Conservation (phyloP, 2,888 invertebrate genomes). For the Clusia tigrina region DNA sequence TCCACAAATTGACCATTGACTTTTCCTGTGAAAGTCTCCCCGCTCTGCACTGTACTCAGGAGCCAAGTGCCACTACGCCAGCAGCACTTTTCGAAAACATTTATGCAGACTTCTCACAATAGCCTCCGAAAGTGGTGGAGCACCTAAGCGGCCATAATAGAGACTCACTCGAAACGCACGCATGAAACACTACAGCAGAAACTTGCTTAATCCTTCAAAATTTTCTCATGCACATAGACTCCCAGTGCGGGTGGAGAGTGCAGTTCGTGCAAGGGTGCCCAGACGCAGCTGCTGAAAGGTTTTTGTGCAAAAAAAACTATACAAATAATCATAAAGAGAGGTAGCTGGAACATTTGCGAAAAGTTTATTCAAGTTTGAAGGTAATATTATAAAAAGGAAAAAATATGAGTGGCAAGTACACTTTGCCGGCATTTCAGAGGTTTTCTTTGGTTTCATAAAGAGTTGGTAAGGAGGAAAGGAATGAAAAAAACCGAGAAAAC, state of each 20-base stretch:
- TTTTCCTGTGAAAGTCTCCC: conserved; percentile 26
- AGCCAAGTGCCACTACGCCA: not conserved
- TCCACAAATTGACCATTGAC: conserved; percentile 52
- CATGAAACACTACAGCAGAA: conserved; percentile 1
- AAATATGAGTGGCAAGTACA: conserved; percentile 47
- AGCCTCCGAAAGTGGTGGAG: not conserved
- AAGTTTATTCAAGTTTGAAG: conserved; percentile 22
- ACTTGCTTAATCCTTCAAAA: conserved; percentile 32
- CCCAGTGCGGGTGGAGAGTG: not conserved
- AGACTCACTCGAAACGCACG: conserved; percentile 9
- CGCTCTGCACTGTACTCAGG: not conserved
- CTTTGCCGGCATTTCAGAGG: conserved; percentile 49
- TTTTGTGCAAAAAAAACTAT: not conserved
- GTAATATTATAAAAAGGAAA: conserved; percentile 29
- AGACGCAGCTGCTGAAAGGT: not conserved
- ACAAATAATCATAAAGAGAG: not conserved
- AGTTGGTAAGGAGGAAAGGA: not conserved
- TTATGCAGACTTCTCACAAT: conserved; percentile 12
- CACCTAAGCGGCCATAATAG: not conserved
- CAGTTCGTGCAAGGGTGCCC: not conserved
- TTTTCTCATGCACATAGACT: conserved; percentile 40
- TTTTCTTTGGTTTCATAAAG: conserved; percentile 50
- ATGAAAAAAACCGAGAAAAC: not conserved
- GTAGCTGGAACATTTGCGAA: not conserved
- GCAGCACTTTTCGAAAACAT: not conserved